Conservation (phyloP, 2,888 invertebrate genomes). For the Baronia brevicornis region DNA sequence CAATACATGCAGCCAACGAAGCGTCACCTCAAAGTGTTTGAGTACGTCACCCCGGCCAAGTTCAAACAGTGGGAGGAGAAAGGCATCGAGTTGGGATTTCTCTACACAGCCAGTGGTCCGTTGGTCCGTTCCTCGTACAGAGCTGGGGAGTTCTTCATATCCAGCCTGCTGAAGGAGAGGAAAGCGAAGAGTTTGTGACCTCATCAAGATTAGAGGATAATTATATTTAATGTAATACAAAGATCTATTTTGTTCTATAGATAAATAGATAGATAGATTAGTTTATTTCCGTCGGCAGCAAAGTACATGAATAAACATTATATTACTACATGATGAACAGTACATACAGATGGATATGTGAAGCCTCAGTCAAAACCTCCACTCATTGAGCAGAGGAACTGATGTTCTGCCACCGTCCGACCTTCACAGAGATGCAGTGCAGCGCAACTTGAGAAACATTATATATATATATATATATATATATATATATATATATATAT, state of each 20-base stretch:
- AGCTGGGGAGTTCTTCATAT: conserved; percentile 96
- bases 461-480: too few species aligned
- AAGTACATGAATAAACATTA: too few species aligned
- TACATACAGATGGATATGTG: too few species aligned
- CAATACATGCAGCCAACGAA: conserved; percentile 99
- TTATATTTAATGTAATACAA: background rate
- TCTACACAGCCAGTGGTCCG: conserved; percentile 98
- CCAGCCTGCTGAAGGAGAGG: conserved; percentile 83
- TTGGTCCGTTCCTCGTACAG: conserved; percentile 97
- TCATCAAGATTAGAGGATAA: conserved; percentile 1
- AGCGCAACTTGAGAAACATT: too few species aligned
- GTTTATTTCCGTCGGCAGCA: too few species aligned
- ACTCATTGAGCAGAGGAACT: too few species aligned
- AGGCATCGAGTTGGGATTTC: conserved; percentile 91
- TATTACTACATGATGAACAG: too few species aligned
- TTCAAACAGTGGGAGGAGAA: conserved; percentile 90
- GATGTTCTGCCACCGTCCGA: too few species aligned
- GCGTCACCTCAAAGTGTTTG: conserved; percentile 92
- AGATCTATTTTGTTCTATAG: background rate
- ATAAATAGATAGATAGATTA: background rate
- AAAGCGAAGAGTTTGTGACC: conserved; percentile 55
- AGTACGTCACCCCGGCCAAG: conserved; percentile 97
- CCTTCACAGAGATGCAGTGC: too few species aligned
- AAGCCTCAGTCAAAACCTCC: too few species aligned
- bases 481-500: too few species aligned